Base-by-base conservation (phyloP, 2,888 invertebrate species). In the Galerucella calmariensis region DNA sequence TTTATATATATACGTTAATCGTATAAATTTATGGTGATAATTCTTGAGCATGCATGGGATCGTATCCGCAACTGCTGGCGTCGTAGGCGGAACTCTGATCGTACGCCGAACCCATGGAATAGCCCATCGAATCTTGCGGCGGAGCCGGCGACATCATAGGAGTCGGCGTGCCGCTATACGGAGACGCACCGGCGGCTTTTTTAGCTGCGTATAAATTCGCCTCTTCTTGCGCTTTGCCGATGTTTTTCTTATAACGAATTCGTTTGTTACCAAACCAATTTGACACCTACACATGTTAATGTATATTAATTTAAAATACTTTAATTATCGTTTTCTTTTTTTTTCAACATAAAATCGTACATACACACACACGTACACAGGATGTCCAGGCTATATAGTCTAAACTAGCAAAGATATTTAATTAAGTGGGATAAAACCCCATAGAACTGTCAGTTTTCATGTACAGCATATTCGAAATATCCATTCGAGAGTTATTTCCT, bases 241-340 rank as follows among this genome's bases (percentile, higher is more conserved):
- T 99, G 89, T 99, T 99, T 91, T 99, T 99, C 94, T 99, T 99
- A 91, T 99, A 99, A 84, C 99, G 94, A 90, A 99, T 99, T 86
- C 99, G 94, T 89, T 99, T 99, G 90, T 99, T 99, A 83, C 99
- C 99, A 88, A 99, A 99, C 99, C 99, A 99, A 92, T 99, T 99
- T 82, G 98, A 98, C 79, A 98, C 97, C 95, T 96, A 56, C 56
- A 56, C 56, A 56, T 56, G 90, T 48, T 71, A 67, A 44, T 66
- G 59, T 58, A 41, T 41, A 59, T 56, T 56, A 35, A 58, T 9
- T 16, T 24, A 20, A 27, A 11, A 27, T 67, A 12, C 3, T 24
- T 27, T 24, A 6, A 41, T 41, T 8, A 41, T 41, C 8, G 35
- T 41, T 41, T 1, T n/a, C 20, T 14, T 56, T 10, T 24, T 20